Evolutionary conservation across 1,140 invertebrate genomes (phyloP), one percentile per base, ranked within the genome.

Genomic region (Ceratina australensis): DNA sequence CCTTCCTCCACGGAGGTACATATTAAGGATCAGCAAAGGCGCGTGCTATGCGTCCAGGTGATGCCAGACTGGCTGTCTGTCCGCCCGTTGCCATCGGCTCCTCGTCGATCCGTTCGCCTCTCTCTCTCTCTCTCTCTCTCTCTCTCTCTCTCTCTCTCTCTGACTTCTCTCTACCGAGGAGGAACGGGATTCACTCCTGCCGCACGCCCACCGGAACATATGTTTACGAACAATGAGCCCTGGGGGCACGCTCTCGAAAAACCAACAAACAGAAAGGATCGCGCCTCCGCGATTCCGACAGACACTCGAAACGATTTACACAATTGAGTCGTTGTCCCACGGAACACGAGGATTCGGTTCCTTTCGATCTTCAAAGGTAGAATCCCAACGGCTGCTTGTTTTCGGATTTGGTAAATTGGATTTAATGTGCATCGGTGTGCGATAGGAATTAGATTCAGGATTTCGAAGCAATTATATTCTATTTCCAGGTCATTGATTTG

Each of bases 1-100:
- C 75, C 33, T 72, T 64, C 50, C 52, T 59, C 49, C 26, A 8
- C 57, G 10, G 33, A 42, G 33, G 26, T 50, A 26, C 15, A 26
- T 18, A 28, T 63, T 20, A 42, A 42, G 69, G 63, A 57, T 50
- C 67, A 22, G 33, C 33, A 71, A 60, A 83, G 78, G 81, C 83
- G 83, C 80, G 87, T 81, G 85, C 79, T 81, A 66, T 57, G 76
- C 71, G 84, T 87, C 87, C 87, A 88, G 87, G 87, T 88, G 87
- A 86, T 85, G 79, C 65, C 75, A 77, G 54, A 77, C 75, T 72
- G 26, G 52, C 33, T 75, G 83, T 80, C 68, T 81, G 67, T 42
- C 50, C 13, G 59, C 47, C 5, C 52, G 52, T 54, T 42, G 33
- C 52, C 52, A 54, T 54, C 52, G 16, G 52, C 47, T 63, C 49